These are phyloP conservation scores for Musca vetustissima DNA, from an alignment of 1,140 invertebrate genomes.

Conservation along the genomic window DNA sequence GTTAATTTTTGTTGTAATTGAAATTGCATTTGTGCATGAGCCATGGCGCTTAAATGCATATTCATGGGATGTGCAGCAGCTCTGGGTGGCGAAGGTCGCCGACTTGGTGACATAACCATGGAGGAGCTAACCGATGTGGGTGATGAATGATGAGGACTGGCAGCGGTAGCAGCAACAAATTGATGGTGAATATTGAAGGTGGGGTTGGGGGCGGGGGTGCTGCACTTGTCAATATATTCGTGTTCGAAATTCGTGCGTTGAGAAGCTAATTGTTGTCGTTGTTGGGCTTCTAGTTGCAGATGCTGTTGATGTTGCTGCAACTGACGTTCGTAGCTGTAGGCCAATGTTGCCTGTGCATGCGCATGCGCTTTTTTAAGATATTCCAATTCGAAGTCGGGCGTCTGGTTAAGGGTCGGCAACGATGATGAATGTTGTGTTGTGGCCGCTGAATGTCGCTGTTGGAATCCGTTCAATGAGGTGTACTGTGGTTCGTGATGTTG, in stretches of 20 bases:
- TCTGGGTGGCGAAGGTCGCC: constrained; percentile 64
- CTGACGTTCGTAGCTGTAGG: constrained; percentile 32
- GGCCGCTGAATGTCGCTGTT: constrained; percentile 24
- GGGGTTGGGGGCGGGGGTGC: constrained; percentile 6
- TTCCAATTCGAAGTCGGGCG: constrained; percentile 28
- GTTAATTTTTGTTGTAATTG: constrained; percentile 60
- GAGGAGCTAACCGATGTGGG: constrained; percentile 20
- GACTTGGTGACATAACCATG: constrained; percentile 68
- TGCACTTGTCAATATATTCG: constrained; percentile 20
- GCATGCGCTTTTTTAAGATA: constrained; percentile 30
- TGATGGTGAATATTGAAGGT: constrained; percentile 14
- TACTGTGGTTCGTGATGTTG: constrained; percentile 1
- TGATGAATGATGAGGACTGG: constrained; percentile 16
- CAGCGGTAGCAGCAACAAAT: background rate
- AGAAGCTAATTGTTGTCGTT: constrained; percentile 14
- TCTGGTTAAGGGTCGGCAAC: constrained; percentile 17
- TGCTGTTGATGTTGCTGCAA: constrained; percentile 34
- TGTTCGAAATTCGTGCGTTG: constrained; percentile 19
- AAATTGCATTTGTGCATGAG: constrained; percentile 61
- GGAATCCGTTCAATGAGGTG: constrained; percentile 23
- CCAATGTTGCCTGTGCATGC: constrained; percentile 29
- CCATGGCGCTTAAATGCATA: constrained; percentile 56
- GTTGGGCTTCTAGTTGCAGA: constrained; percentile 21
- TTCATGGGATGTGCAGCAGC: constrained; percentile 36
- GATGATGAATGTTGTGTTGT: constrained; percentile 9